A percentile compares a stretch with the other conserved stretches of the same genome.
Evolutionary conservation across 1,140 invertebrate species (phyloP).

Genomic region (Macrostomum lignano): DNA sequence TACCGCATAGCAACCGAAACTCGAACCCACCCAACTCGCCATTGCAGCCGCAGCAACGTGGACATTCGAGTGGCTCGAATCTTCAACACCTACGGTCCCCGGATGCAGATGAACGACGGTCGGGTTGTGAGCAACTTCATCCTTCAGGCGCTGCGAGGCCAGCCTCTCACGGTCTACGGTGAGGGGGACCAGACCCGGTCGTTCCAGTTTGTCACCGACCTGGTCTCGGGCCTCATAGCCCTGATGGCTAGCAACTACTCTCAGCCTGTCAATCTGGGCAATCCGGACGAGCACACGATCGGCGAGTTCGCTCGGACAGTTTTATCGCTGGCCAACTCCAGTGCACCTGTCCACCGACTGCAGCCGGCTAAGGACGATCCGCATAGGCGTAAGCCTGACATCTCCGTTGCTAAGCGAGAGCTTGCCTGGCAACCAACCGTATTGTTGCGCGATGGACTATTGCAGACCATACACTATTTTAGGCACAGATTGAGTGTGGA

Average conservation of each 20-base stretch:
- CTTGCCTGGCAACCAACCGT: too few species aligned
- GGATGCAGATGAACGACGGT: conserved; percentile 97
- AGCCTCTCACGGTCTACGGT: conserved; percentile 81
- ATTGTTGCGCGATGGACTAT: too few species aligned
- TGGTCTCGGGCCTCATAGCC: conserved; percentile 67
- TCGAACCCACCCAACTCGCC: too few species aligned
- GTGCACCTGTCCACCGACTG: too few species aligned
- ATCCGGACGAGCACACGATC: conserved; percentile 87
- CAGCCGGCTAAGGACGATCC: too few species aligned
- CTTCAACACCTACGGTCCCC: conserved; percentile 95
- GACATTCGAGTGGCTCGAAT: conserved; percentile 78
- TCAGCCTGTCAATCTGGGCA: conserved; percentile 75
- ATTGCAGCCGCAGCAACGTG: conserved; percentile 69
- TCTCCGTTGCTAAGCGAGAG: too few species aligned
- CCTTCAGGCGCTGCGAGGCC: conserved; percentile 67
- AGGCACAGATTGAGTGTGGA: too few species aligned
- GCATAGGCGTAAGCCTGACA: too few species aligned
- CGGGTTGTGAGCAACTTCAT: conserved; percentile 96
- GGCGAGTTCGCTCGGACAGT: conserved; percentile 78
- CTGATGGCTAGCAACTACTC: conserved; percentile 81
- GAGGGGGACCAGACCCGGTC: conserved; percentile 79
- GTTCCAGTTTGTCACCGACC: conserved; percentile 87
- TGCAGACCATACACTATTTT: too few species aligned
- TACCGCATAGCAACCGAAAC: too few species aligned
- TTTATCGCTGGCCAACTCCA: too few species aligned